These are phyloP conservation scores for Pseudorectes ferrugineus DNA, from an alignment of 2,113 vertebrate genomes.

Conservation along the genomic window DNA sequence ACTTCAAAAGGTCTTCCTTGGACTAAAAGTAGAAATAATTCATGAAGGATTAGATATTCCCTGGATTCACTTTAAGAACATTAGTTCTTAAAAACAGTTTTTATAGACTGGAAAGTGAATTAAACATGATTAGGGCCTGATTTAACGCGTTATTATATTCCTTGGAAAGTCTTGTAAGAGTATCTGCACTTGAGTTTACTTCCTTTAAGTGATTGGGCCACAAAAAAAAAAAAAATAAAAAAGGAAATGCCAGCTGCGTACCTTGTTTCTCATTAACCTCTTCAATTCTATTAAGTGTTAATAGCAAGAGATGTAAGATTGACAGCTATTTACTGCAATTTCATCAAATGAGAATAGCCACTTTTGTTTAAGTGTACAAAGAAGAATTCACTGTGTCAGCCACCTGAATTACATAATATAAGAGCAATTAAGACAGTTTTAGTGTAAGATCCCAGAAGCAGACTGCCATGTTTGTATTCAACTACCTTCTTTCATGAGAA, in stretches of 20 bases:
- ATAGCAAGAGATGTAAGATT: not conserved
- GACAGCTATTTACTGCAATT: not conserved
- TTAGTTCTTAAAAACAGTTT: not conserved
- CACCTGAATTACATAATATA: not conserved
- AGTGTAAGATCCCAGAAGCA: not conserved
- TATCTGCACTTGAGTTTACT: not conserved
- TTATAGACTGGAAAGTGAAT: not conserved
- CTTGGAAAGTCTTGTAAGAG: not conserved
- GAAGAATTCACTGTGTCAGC: not conserved
- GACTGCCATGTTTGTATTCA: not conserved
- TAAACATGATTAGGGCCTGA: not conserved
- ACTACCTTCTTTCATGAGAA: not conserved
- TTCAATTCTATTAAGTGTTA: not conserved
- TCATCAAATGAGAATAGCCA: not conserved
- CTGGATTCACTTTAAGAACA: not conserved
- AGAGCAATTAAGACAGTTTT: not conserved
- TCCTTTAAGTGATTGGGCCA: rapidly evolving
- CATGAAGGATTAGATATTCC: not conserved
- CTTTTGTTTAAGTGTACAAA: not conserved
- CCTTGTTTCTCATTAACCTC: not conserved
- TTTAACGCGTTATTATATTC: not conserved
- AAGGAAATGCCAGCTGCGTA: not conserved
- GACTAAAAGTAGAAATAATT: constrained; percentile 70
- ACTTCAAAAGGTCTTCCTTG: constrained; percentile 91
- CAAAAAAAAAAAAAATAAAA: not conserved